Base-by-base conservation (phyloP, 2,888 invertebrate genomes). In the Leucoma salicis region DNA sequence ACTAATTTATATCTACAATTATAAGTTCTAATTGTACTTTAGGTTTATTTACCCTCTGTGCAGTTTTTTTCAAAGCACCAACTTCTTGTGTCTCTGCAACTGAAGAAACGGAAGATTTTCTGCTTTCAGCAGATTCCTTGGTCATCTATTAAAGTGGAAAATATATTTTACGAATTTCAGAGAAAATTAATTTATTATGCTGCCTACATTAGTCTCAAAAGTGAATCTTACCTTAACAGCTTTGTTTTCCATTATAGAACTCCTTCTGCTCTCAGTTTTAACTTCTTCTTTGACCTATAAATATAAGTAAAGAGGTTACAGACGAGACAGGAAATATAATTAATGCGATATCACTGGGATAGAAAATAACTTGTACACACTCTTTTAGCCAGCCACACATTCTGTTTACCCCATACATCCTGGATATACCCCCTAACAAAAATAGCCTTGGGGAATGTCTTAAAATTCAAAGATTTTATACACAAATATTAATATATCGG, bases 81-180 rank as follows among this genome's bases (percentile, higher is more conserved):
- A 75, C 71, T 53, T 88, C 78, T 63, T 88, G 79, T 56, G 84
- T 75, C 62, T 90, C 87, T 31, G 82, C 76, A 14, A 82, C 69
- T 39, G 81, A 65, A 2, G 88, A 72, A 49, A 90, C 61, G 0
- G 90, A 90, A 3, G 90, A 88, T 40, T 90, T 89, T 66, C 90
- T 84, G 62, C 86, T 88, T 54, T 90, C 90, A 15, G 89, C 74
- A 49, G 86, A 75, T 66, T 90, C 89, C 41, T 88, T 86, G 43
- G 88, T 88, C 25, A 88, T 57, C 88, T 88, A 53, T 36, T 14
- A 38, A 52, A 43, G 44, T 31, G 13, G 14, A 2, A 14, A 12
- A 12, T n/a, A 27, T 2, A 35, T 7, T 13, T 6, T n/a, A n/a
- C n/a, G n/a, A n/a, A n/a, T n/a, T n/a, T n/a, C n/a, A n/a, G 11